Evolutionary conservation across 2,797 vertebrate genomes (phyloP).

Genomic region (Pogonophryne albipinna): DNA sequence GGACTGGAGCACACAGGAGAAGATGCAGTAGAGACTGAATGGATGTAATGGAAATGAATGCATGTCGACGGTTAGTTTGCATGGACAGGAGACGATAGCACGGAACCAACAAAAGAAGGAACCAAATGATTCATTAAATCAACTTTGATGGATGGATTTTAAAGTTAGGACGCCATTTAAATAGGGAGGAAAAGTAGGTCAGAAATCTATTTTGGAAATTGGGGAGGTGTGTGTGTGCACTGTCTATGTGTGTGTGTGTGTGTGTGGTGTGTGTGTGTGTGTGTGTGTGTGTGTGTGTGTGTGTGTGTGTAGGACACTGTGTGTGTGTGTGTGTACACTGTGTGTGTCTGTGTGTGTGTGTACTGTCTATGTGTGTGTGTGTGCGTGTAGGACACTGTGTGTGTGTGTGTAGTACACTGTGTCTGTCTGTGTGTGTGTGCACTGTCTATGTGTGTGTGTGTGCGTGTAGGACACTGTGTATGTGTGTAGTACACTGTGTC

Average conservation of each 20-base stretch:
- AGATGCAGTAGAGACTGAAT: too few relatives aligned
- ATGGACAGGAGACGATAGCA: slow-evolving; percentile 3
- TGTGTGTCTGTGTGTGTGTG: not conserved
- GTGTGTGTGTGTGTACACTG: too few relatives aligned
- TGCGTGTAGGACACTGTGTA: not conserved
- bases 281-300: slow-evolving; percentile 11
- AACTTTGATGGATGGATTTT: not conserved
- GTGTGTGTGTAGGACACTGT: not conserved
- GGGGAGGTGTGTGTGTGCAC: not conserved
- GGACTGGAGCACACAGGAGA: too few relatives aligned
- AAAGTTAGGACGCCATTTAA: not conserved
- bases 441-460: not conserved
- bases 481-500: too few relatives aligned
- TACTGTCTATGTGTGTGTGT: not conserved
- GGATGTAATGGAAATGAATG: not conserved
- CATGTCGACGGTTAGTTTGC: slow-evolving; percentile 1
- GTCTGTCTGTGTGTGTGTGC: not conserved
- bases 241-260: not conserved
- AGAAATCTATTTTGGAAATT: slow-evolving; percentile 46
- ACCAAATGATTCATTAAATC: slow-evolving; percentile 16
- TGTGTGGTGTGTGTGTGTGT: slow-evolving; percentile 6
- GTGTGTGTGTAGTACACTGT: too few relatives aligned
- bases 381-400: not conserved
- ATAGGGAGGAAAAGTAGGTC: slow-evolving; percentile 32
- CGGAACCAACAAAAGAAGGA: slow-evolving; percentile 17